Evolutionary conservation across 1,140 invertebrate genomes (phyloP).

Genomic region (Neotoxoptera formosana): DNA sequence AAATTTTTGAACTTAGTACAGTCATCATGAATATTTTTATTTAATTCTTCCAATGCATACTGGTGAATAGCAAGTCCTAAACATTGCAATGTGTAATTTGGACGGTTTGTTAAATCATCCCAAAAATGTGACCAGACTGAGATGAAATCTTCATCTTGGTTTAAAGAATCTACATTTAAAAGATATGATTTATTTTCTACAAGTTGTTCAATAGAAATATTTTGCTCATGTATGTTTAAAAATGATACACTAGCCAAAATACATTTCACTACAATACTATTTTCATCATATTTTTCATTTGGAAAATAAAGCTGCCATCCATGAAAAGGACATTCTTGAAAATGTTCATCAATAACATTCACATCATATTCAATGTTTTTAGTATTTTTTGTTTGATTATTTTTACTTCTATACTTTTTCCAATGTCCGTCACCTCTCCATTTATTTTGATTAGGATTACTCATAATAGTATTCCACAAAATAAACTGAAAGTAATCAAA

Average conservation of each 20-base stretch:
- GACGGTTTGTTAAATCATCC: constrained; percentile 72
- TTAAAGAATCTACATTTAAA: constrained; percentile 72
- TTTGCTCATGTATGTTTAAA: constrained; percentile 67
- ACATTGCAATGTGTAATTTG: constrained; percentile 71
- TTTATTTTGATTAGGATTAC: constrained; percentile 49
- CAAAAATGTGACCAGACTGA: constrained; percentile 71
- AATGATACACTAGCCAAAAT: constrained; percentile 68
- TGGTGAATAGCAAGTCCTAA: constrained; percentile 79
- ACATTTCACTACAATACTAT: constrained; percentile 65
- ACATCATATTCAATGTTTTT: background rate
- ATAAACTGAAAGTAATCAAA: constrained; percentile 54
- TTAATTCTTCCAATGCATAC: constrained; percentile 64
- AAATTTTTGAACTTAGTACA: constrained; percentile 62
- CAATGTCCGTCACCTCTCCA: constrained; percentile 8
- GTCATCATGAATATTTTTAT: constrained; percentile 60
- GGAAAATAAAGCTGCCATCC: constrained; percentile 76
- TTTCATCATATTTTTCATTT: constrained; percentile 69
- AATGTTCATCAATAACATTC: background rate
- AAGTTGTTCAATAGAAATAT: constrained; percentile 69
- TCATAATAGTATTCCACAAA: constrained; percentile 41
- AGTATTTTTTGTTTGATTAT: background rate
- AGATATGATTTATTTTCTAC: constrained; percentile 70
- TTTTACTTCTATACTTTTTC: constrained; percentile 39
- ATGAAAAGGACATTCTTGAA: constrained; percentile 65
- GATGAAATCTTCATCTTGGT: constrained; percentile 69